Percentiles rank a stretch among this genome's conserved stretches.
phyloP scores from a whole-genome alignment of 2,113 vertebrate genomes.

The Phainopepla nitens region DNA sequence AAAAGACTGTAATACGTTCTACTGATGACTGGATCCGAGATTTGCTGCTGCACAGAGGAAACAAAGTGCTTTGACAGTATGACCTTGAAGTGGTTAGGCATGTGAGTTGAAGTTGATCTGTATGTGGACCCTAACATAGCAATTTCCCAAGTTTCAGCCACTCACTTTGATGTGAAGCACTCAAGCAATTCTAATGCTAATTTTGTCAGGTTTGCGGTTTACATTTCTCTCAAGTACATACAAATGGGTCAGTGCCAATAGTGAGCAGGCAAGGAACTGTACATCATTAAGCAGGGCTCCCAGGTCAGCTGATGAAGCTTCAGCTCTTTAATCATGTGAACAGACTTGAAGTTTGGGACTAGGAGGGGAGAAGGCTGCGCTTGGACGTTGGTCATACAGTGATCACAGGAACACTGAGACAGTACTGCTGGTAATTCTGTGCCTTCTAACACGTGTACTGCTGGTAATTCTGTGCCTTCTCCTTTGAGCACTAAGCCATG shows the following conservation, averaged over 20 bases:
- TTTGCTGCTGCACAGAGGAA: neutral
- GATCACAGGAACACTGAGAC: neutral
- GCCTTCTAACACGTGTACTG: neutral
- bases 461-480: neutral
- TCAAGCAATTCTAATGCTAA: slow-evolving; percentile 41
- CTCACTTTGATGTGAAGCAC: slow-evolving; percentile 23
- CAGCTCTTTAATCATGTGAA: neutral
- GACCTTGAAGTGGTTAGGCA: slow-evolving; percentile 29
- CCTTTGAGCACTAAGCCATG: neutral
- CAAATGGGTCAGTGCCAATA: slow-evolving; percentile 13
- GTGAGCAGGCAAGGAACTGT: slow-evolving; percentile 20
- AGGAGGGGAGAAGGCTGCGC: neutral
- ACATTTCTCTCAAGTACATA: slow-evolving; percentile 4
- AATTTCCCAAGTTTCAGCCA: slow-evolving; percentile 22
- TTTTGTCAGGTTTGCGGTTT: slow-evolving; percentile 5
- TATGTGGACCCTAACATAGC: neutral
- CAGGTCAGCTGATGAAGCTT: neutral
- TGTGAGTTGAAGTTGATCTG: neutral
- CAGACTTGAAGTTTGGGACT: neutral
- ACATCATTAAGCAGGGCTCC: slow-evolving; percentile 37
- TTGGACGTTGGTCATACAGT: neutral
- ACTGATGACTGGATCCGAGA: neutral
- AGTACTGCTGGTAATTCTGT: neutral
- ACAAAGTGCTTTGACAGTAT: neutral
- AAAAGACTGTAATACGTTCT: neutral